These are phyloP conservation scores for Hydrolagus affinis DNA, from an alignment of 2,113 vertebrate genomes.

Conservation along the genomic window DNA sequence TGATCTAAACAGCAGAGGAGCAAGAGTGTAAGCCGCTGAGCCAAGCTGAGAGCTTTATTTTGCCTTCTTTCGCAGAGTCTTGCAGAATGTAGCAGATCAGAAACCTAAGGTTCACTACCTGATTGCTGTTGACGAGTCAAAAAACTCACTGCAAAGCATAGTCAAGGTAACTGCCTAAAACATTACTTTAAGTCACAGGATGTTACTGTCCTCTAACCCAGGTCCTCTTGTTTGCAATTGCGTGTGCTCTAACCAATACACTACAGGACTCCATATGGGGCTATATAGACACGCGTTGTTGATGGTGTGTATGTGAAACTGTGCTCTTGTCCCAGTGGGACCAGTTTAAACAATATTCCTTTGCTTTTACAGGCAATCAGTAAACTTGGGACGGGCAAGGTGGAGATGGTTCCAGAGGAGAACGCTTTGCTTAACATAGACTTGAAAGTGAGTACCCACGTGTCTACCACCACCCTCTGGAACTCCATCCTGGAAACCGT, in stretches of 20 bases:
- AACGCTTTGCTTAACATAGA: constrained; percentile 64
- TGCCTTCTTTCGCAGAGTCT: constrained; percentile 56
- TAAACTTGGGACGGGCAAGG: constrained; percentile 67
- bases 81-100: constrained; percentile 72
- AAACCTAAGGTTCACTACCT: constrained; percentile 63
- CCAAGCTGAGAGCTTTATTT: neutral
- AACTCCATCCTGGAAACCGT: too few species aligned
- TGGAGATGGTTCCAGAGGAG: constrained; percentile 57
- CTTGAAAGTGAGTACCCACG: constrained; percentile 63
- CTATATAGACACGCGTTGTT: too few species aligned
- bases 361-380: constrained; percentile 62
- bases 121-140: constrained; percentile 71
- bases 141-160: constrained; percentile 63
- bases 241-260: too few species aligned
- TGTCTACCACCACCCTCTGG: too few species aligned
- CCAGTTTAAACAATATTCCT: neutral
- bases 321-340: neutral
- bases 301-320: too few species aligned
- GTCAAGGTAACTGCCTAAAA: constrained; percentile 59
- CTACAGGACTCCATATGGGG: too few species aligned
- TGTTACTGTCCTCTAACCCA: neutral
- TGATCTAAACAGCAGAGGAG: too few species aligned
- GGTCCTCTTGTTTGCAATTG: too few species aligned
- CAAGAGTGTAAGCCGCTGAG: too few species aligned
- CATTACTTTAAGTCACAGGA: neutral